Percentiles rank a stretch among this genome's conserved stretches.
Conservation (phyloP, 2,797 vertebrate genomes). For the Spatula clypeata region DNA sequence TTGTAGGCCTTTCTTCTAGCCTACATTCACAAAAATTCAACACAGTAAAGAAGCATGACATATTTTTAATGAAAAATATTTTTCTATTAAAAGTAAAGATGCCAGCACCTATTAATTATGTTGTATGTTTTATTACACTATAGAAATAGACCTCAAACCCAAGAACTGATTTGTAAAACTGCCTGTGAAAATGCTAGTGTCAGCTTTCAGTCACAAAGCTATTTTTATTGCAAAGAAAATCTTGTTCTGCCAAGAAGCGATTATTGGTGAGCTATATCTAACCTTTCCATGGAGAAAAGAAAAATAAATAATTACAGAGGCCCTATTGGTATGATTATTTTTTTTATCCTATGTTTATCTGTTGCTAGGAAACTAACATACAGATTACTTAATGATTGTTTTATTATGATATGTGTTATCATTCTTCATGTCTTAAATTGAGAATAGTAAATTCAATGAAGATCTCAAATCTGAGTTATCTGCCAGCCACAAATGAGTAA, state of each 20-base stretch:
- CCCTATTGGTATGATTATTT: not conserved
- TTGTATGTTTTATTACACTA: not conserved
- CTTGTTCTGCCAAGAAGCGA: not conserved
- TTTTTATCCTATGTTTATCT: not conserved
- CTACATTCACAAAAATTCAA: not conserved
- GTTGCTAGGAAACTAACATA: not conserved
- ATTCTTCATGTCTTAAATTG: not conserved
- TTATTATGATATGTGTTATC: not conserved
- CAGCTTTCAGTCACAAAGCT: fast-evolving
- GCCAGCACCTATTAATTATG: not conserved
- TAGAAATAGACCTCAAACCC: not conserved
- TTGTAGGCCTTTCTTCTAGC: not conserved
- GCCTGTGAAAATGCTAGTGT: not conserved
- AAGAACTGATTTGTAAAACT: not conserved
- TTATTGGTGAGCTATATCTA: not conserved
- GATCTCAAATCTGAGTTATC: not conserved
- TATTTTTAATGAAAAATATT: not conserved
- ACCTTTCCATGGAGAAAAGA: not conserved
- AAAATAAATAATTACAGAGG: not conserved
- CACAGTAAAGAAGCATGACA: not conserved
- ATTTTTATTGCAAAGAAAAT: not conserved
- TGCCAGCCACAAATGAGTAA: not conserved
- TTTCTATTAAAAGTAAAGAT: not conserved
- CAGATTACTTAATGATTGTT: not conserved
- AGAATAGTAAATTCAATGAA: not conserved